These are phyloP conservation scores for Meiosimyza decipiens DNA, from an alignment of 2,888 invertebrate genomes.

Conservation along the genomic window DNA sequence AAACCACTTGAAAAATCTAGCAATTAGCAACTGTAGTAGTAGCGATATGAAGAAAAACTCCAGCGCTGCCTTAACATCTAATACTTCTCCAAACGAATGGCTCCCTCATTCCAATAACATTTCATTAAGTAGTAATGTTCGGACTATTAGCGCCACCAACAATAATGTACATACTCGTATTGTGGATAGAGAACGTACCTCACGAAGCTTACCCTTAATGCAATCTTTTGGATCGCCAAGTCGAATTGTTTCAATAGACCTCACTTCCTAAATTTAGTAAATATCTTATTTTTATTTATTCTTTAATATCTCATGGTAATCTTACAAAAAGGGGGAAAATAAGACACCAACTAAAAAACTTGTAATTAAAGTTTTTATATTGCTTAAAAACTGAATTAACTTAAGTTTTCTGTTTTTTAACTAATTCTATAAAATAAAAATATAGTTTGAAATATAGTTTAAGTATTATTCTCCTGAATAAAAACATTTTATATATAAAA, in stretches of 20 bases:
- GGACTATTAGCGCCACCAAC: constrained; percentile 45
- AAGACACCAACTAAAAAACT: too few relatives aligned
- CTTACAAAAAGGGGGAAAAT: too few relatives aligned
- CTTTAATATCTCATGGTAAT: neutral
- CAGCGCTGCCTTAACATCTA: constrained; percentile 7
- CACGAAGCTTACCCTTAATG: constrained; percentile 53
- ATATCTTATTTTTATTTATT: neutral
- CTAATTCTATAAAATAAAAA: too few relatives aligned
- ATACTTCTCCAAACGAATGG: constrained; percentile 42
- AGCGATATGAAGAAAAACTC: constrained; percentile 37
- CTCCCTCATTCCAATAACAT: constrained; percentile 52
- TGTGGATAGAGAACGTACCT: constrained; percentile 45
- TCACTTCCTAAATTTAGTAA: constrained; percentile 57
- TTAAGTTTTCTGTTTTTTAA: too few relatives aligned
- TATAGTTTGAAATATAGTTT: too few relatives aligned
- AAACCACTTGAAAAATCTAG: constrained; percentile 47
- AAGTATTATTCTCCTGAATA: too few relatives aligned
- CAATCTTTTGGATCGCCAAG: constrained; percentile 54
- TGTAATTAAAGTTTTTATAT: too few relatives aligned
- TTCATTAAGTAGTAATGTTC: constrained; percentile 38
- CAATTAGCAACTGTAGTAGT: constrained; percentile 31
- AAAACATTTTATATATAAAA: too few relatives aligned
- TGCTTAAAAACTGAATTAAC: too few relatives aligned
- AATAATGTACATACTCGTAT: constrained; percentile 45
- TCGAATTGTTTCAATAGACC: constrained; percentile 63